Evolutionary conservation across 2,113 vertebrate genomes (phyloP).

Genomic region (Ceyx margarethae): DNA sequence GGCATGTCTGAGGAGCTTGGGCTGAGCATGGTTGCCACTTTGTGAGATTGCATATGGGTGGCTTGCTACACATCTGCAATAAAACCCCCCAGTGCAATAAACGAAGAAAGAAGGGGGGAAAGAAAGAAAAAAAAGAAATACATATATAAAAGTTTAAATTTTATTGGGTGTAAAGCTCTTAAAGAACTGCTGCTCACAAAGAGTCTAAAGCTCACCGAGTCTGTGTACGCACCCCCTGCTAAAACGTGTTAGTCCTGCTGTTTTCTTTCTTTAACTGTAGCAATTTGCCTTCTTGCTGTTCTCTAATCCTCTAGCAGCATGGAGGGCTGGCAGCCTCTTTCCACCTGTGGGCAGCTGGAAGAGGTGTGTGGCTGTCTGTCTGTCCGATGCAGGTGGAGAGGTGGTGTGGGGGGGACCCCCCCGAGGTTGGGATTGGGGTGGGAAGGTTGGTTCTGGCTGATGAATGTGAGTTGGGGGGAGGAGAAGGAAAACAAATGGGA

Average conservation of each 20-base stretch:
- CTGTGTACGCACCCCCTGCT: conserved; percentile 15
- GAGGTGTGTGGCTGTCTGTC: conserved; percentile 12
- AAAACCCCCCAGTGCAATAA: conserved; percentile 67
- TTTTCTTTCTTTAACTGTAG: conserved; percentile 46
- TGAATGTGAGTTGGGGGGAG: background rate
- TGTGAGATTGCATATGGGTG: conserved; percentile 68
- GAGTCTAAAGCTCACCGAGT: conserved; percentile 50
- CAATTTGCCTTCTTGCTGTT: conserved; percentile 23
- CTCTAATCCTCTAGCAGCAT: conserved; percentile 28
- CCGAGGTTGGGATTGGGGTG: background rate
- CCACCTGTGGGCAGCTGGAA: conserved; percentile 11
- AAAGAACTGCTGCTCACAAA: conserved; percentile 69
- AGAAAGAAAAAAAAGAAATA: background rate
- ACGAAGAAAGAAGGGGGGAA: conserved; percentile 32
- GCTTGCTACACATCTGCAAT: conserved; percentile 70
- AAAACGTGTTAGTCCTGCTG: conserved; percentile 44
- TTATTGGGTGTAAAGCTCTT: conserved; percentile 81
- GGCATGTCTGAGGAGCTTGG: background rate
- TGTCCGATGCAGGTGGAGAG: background rate
- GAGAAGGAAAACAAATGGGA: conserved; percentile 39
- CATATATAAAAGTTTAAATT: conserved; percentile 74
- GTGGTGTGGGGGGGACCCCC: background rate
- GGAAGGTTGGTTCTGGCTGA: background rate
- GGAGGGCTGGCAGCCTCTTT: background rate
- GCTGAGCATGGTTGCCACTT: background rate